These are phyloP conservation scores for Apodemus speciosus DNA, from an alignment of 2,113 vertebrate species.

Conservation along the genomic window DNA sequence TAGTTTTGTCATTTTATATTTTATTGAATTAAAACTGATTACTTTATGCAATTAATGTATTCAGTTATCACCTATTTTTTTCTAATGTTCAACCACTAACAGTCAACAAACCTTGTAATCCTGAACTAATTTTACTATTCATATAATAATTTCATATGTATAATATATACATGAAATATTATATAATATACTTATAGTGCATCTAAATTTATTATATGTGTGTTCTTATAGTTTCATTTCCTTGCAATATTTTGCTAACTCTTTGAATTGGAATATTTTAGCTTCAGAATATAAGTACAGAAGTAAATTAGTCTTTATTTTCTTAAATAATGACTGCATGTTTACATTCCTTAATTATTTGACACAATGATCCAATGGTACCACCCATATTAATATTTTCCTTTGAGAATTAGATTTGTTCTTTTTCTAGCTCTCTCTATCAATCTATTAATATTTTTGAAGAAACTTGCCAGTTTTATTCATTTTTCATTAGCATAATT, in stretches of 20 bases:
- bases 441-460: neutral
- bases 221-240: neutral
- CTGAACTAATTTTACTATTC: neutral
- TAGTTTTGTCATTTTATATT: neutral
- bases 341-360: neutral
- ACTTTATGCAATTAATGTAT: neutral
- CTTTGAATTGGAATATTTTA: neutral
- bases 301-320: neutral
- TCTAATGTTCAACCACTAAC: neutral
- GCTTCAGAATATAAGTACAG: neutral
- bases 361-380: neutral
- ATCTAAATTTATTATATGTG: neutral
- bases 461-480: neutral
- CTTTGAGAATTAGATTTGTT: neutral
- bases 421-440: neutral
- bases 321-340: neutral
- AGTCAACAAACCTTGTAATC: neutral
- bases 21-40: neutral
- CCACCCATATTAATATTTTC: no score
- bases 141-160: neutral
- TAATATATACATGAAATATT: no score
- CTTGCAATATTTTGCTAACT: neutral
- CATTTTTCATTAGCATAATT: neutral
- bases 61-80: neutral
- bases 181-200: neutral